Base-by-base conservation (phyloP, 35 echinoderm and acorn worm species). In the Strongylocentrotus purpuratus region DNA sequence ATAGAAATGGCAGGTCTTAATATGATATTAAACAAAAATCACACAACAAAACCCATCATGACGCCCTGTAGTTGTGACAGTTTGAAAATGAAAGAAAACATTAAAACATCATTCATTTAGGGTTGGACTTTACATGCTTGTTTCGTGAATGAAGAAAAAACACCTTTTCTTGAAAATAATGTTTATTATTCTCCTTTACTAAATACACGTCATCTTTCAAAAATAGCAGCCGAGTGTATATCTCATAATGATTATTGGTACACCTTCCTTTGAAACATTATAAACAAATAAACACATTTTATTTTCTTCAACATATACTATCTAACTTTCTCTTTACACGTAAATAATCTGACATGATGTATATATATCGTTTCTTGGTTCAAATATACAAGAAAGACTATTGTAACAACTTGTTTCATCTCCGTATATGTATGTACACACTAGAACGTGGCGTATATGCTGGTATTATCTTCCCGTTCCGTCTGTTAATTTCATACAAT, bases 301-400 rank as follows among this genome's bases (percentile, higher is more conserved):
- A 78, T 78, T 78, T 28, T 78, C 22, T 22, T 78, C 0, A 78
- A 78, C 65, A 25, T 78, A 78, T 28, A 28, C 18, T 78, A 70
- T 50, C 48, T 70, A 78, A 78, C 0, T 22, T 78, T 78, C 3
- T 4, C 65, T 78, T 28, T 78, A 78, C 65, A 78, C 65, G 25
- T 78, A n/a, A 78, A 28, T 78, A 8, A 28, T 28, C n/a, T 28
- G 65, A 78, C 65, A 78, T n/a, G 65, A 78, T 78, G 65, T 28
- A 78, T 78, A n/a, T 28, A 78, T 28, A 78, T 78, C 28, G 6
- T 78, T 78, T 78, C 65, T 78, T 78, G 65, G 65, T 78, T 78
- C 20, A n/a, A 78, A 78, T 78, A 78, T 89, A 89, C 87, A 89
- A 89, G 87, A 89, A 89, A 89, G 87, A 89, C 87, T 89, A 89